Base-by-base conservation (phyloP, 2,888 invertebrate species). In the Chrysina gloriosa region DNA sequence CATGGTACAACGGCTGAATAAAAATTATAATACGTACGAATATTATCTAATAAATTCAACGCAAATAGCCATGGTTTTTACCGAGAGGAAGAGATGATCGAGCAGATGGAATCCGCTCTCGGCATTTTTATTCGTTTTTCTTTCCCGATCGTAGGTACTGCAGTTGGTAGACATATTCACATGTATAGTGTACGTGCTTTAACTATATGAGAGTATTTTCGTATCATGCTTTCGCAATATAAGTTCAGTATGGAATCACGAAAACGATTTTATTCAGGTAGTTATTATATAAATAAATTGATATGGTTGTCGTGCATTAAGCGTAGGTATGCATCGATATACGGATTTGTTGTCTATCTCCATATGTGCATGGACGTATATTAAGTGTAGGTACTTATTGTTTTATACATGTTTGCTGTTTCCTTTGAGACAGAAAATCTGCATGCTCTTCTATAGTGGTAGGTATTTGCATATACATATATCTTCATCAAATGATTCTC, bases 221-320 rank as follows among this genome's bases (percentile, higher is more conserved):
- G 54, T 42, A 65, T 65, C 65, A 36, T 65, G 65, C 54, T 65
- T 65, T 39, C 21, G 65, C 65, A 54, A 65, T 54, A 54, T 65
- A 39, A 36, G 48, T 64, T 16, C 47, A 36, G 36, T 54, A 14
- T 25, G 14, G 19, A 7, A 65, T 65, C 65, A 65, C 65, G 65
- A 65, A 34, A 52, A 52, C 54, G 25, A 23, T 54, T 65, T 65
- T 25, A 42, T 39, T 25, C 25, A 39, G 27, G 65, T 54, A 65
- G 52, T 65, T 56, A 56, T 56, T 65, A 54, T 65, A 65, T 54
- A 54, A 54, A 65, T 65, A 65, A 39, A 65, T 65, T 65, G 65
- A 54, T 65, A 65, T 45, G 54, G 25, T 39, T 25, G 36, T 36
- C 56, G 36, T 56, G 56, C 34, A 56, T 36, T 56, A 56, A 56